These are phyloP conservation scores for Neomorphus geoffroyi DNA, from an alignment of 2,797 vertebrate genomes.

Conservation along the genomic window DNA sequence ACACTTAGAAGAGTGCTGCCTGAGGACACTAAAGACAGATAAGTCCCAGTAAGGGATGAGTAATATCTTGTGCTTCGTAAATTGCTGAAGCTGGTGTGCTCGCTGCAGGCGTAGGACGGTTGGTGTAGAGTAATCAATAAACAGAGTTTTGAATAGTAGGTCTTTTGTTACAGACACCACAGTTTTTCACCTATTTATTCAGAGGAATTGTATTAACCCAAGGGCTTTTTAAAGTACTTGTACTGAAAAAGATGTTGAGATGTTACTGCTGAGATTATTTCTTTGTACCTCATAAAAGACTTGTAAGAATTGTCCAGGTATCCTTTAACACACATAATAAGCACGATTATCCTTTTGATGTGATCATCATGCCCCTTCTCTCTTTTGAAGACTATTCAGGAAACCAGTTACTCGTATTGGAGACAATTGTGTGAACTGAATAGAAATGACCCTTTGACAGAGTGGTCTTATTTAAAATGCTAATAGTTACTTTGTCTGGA, in stretches of 20 bases:
- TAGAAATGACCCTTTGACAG: neutral
- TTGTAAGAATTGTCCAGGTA: neutral
- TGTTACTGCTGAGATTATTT: constrained; percentile 11
- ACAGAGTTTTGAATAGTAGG: neutral
- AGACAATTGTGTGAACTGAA: neutral
- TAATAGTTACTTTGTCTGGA: neutral
- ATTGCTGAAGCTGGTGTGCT: neutral
- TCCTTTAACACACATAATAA: constrained; percentile 37
- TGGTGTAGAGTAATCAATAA: constrained; percentile 23
- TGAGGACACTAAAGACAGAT: neutral
- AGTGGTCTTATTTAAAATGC: neutral
- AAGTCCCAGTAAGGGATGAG: neutral
- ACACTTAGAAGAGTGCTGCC: neutral
- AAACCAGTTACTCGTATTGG: constrained; percentile 6
- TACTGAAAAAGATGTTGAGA: neutral
- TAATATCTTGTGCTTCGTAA: neutral
- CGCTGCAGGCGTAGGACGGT: neutral
- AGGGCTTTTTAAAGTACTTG: neutral
- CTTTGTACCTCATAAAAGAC: constrained; percentile 9
- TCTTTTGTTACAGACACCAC: neutral
- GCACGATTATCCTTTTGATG: constrained; percentile 29
- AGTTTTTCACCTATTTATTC: neutral
- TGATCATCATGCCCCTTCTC: neutral
- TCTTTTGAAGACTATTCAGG: constrained; percentile 28
- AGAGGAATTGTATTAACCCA: neutral